Evolutionary conservation across 2,888 invertebrate species (phyloP).

Genomic region (Ormyrus pomaceus): DNA sequence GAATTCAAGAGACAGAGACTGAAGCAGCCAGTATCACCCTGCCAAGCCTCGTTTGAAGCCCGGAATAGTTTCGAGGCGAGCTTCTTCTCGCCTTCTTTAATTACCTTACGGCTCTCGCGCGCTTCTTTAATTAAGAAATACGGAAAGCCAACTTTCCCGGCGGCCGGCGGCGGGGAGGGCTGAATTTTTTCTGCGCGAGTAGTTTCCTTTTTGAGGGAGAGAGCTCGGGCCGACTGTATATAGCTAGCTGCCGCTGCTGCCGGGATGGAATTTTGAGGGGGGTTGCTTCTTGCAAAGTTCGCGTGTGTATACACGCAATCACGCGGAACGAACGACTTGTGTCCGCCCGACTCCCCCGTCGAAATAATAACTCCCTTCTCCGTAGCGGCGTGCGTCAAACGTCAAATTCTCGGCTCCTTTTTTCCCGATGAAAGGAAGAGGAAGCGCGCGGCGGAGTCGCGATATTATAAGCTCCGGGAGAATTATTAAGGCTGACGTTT

Average conservation of each 20-base stretch:
- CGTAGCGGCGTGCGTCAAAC: conserved; percentile 4
- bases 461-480: neutral
- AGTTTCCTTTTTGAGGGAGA: no score
- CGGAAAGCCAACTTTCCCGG: conserved; percentile 36
- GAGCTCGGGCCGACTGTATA: no score
- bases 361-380: conserved; percentile 49
- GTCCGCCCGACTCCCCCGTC: conserved; percentile 51
- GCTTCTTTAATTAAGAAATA: conserved; percentile 56
- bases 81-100: conserved; percentile 49
- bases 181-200: no score
- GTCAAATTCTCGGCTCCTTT: conserved; percentile 17
- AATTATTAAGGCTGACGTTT: conserved; percentile 29
- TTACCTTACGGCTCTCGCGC: conserved; percentile 37
- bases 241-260: neutral
- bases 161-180: no score
- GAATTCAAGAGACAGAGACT: conserved; percentile 63
- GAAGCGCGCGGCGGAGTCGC: no score
- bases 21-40: conserved; percentile 38
- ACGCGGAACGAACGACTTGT: conserved; percentile 63
- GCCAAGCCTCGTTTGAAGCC: conserved; percentile 9
- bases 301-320: conserved; percentile 66
- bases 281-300: conserved; percentile 51
- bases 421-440: neutral
- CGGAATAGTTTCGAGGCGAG: conserved; percentile 40
- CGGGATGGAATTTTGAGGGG: conserved; percentile 16